Evolutionary conservation across 2,797 vertebrate species (phyloP).

Genomic region (Bradypodion ventrale): DNA sequence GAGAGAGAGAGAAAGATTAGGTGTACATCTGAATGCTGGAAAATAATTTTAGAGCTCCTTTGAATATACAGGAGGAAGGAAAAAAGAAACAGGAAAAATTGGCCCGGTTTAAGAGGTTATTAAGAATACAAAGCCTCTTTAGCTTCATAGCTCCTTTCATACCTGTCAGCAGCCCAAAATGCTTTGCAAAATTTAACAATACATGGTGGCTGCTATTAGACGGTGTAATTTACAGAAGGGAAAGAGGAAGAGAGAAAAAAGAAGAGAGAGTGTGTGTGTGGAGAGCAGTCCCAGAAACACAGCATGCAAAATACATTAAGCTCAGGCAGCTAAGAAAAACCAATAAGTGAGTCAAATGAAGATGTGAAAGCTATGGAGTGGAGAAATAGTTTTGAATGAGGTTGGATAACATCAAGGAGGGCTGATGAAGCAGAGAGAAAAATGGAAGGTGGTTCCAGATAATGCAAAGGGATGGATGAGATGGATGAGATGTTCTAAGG

Average conservation of each 20-base stretch:
- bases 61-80: not conserved
- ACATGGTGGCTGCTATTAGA: conserved; percentile 1
- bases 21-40: not conserved
- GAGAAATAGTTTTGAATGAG: conserved; percentile 27
- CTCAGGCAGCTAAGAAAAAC: conserved; percentile 12
- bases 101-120: not conserved
- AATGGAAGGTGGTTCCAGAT: conserved; percentile 27
- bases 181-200: conserved; percentile 45
- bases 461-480: not conserved
- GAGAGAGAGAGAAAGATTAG: not conserved
- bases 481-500: not conserved
- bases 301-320: conserved; percentile 33
- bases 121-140: conserved; percentile 37
- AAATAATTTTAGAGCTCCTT: not conserved
- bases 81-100: not conserved
- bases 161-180: too few species aligned
- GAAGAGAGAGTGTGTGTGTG: too few species aligned
- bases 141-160: conserved; percentile 30
- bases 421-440: conserved; percentile 28
- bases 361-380: conserved; percentile 6
- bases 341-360: conserved; percentile 34
- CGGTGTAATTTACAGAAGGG: conserved; percentile 20
- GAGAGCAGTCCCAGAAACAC: not conserved
- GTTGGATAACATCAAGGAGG: not conserved
- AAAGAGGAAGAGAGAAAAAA: not conserved